phyloP scores from a whole-genome alignment of 2,113 vertebrate genomes.

The Chloropsis cyanopogon region DNA sequence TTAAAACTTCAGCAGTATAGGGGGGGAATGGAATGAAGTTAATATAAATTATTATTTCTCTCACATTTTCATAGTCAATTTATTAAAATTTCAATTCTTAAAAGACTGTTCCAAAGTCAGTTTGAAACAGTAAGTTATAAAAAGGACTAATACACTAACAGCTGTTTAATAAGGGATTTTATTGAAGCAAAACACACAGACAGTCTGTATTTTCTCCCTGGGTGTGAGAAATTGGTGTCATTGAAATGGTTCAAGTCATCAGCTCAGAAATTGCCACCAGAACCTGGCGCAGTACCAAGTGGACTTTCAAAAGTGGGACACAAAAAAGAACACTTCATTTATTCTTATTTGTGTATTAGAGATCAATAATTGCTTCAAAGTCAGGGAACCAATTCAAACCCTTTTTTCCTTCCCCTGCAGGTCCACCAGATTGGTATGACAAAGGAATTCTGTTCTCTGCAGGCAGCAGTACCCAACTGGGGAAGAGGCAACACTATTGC shows the following conservation, averaged over 20 bases:
- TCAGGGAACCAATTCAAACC: neutral
- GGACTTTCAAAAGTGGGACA: neutral
- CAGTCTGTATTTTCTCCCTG: neutral
- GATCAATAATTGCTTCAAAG: neutral
- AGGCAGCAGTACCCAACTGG: neutral
- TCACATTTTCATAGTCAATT: neutral
- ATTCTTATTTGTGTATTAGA: neutral
- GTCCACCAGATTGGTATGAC: neutral
- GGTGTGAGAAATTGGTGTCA: fast-evolving
- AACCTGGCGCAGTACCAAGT: neutral
- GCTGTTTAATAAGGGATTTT: neutral
- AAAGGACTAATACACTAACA: neutral
- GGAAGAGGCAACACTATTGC: neutral
- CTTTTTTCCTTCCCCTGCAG: neutral
- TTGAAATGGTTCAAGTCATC: neutral
- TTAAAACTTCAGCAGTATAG: neutral
- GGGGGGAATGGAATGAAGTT: neutral
- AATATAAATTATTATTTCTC: neutral
- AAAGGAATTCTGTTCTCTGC: neutral
- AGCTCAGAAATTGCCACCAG: neutral
- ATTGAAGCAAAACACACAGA: neutral
- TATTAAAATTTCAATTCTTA: neutral
- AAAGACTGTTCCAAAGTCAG: neutral
- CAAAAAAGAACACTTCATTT: neutral
- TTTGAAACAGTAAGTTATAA: neutral